phyloP scores from a whole-genome alignment of 2,113 vertebrate genomes.

The Rostratula benghalensis region DNA sequence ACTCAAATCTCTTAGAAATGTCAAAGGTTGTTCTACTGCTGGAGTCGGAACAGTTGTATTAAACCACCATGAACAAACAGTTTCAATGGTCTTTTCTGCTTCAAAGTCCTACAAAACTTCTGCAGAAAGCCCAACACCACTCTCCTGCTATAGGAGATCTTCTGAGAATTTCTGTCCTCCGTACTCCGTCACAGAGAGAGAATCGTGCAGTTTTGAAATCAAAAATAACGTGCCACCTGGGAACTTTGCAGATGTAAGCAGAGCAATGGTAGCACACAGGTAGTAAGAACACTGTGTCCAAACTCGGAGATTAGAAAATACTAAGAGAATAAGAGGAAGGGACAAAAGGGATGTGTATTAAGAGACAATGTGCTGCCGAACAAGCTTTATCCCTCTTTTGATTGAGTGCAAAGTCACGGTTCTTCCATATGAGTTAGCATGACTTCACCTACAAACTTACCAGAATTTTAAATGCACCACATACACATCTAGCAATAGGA shows the following conservation, averaged over 20 bases:
- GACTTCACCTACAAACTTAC: not conserved
- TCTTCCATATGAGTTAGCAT: not conserved
- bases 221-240: fast-evolving
- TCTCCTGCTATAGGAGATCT: not conserved
- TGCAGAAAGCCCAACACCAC: not conserved
- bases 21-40: not conserved
- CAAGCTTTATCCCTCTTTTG: not conserved
- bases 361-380: not conserved
- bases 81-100: not conserved
- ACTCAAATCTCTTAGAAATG: not conserved
- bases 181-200: not conserved
- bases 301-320: not conserved
- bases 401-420: not conserved
- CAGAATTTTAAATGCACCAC: not conserved
- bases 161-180: not conserved
- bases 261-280: not conserved
- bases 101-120: not conserved
- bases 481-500: not conserved
- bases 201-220: not conserved
- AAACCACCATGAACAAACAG: not conserved
- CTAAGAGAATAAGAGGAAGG: not conserved
- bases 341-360: not conserved
- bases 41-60: not conserved
- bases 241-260: not conserved
- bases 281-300: not conserved